Evolutionary conservation across 2,797 vertebrate species (phyloP), one percentile per base, ranked within the genome.

Genomic region (Epinephelus malabaricus): DNA sequence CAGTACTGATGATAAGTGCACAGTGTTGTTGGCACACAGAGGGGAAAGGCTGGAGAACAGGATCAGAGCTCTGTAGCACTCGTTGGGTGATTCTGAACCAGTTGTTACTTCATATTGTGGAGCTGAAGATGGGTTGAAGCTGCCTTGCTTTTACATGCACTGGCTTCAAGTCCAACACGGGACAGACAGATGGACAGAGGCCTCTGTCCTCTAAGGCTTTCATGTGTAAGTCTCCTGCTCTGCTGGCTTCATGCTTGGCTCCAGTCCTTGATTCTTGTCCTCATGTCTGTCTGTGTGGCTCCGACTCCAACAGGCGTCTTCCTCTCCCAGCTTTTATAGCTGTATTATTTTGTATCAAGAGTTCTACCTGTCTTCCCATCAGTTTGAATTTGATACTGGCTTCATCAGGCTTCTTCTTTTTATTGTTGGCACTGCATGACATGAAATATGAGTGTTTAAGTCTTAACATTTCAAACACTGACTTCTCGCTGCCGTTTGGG

Each of bases 401-500:
- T 53, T 64, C 8, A 40, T 63, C 19, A 5, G 30, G 25, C 55
- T 34, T 14, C 43, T 56, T 25, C 49, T 64, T 10, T 43, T 12
- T 19, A 18, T 49, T 19, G 4, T 49, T 23, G 27, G 18, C 10
- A 2, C 2, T 30, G 11, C 43, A 9, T 47, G 34, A 50, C 5
- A 43, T n/a, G 2, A 27, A 51, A 58, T 27, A 18, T 47, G 13
- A 17, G 49, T 65, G 27, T 59, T 78, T 13, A 62, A 21, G 51
- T 79, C 51, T 76, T 60, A 71, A 61, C 40, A 55, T 60, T 49
- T 69, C 45, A 60, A 55, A 61, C 54, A 47, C 14, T 27, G 47
- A 1, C 51, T 34, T 53, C 17, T 61, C 21, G 8, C 38, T 65
- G 10, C 53, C 4, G 13, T 50, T 27, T 62, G 19, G 12, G 38